These are phyloP conservation scores for Palloptera scutellata DNA, from an alignment of 2,888 invertebrate genomes.

Conservation along the genomic window DNA sequence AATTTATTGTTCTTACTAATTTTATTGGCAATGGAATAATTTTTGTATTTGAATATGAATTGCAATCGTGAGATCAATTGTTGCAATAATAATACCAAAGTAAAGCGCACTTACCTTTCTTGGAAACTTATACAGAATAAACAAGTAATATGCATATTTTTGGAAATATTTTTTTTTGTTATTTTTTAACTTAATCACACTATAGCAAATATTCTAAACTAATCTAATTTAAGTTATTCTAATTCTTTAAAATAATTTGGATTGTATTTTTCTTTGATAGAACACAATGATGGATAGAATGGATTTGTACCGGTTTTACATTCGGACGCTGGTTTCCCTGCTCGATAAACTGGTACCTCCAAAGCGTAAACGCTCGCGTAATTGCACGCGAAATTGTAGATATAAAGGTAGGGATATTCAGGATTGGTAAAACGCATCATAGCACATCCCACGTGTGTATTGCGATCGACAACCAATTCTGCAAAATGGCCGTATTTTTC, in stretches of 20 bases:
- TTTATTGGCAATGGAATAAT: no score
- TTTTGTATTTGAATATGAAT: no score
- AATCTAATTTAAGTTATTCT: neutral
- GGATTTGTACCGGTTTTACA: slow-evolving; percentile 55
- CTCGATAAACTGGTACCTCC: slow-evolving; percentile 54
- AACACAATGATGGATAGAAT: slow-evolving; percentile 57
- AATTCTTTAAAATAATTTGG: slow-evolving; percentile 52
- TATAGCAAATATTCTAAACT: neutral
- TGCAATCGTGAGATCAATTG: no score
- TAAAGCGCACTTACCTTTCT: no score
- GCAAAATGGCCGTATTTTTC: slow-evolving; percentile 62
- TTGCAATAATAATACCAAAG: no score
- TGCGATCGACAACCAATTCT: slow-evolving; percentile 59
- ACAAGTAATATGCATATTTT: neutral
- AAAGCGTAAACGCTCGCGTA: slow-evolving; percentile 61
- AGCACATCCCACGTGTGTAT: slow-evolving; percentile 62
- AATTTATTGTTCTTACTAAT: no score
- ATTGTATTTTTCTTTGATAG: slow-evolving; percentile 54
- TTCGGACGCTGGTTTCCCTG: slow-evolving; percentile 56
- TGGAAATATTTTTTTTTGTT: neutral
- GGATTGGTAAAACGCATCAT: slow-evolving; percentile 57
- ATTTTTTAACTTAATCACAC: neutral
- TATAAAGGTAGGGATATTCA: slow-evolving; percentile 52
- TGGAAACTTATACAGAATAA: no score
- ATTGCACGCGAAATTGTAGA: slow-evolving; percentile 61